Conservation (phyloP, 2,888 invertebrate genomes). For the Tachina lurida region DNA sequence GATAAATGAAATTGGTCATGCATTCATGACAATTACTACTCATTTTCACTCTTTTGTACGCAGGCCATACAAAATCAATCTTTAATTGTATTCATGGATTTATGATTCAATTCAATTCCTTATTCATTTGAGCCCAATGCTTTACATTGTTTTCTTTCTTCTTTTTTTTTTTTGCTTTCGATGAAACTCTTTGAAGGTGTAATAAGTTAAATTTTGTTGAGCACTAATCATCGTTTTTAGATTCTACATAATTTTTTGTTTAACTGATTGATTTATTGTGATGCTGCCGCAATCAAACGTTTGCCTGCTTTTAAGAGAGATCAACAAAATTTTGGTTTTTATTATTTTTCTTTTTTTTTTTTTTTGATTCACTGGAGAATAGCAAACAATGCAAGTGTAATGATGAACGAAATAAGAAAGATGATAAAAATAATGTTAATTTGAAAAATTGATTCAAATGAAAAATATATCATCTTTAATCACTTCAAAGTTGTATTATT, state of each 20-base stretch:
- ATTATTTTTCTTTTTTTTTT: not conserved
- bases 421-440: slow-evolving; percentile 9
- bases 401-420: slow-evolving; percentile 9
- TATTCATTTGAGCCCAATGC: slow-evolving; percentile 1
- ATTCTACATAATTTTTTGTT: slow-evolving; percentile 29
- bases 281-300: not conserved
- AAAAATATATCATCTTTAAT: slow-evolving; percentile 71
- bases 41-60: slow-evolving; percentile 62
- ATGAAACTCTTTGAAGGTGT: slow-evolving; percentile 36
- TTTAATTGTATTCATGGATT: slow-evolving; percentile 68
- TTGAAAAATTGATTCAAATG: slow-evolving; percentile 58
- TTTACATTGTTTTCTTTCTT: not conserved
- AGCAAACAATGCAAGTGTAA: slow-evolving; percentile 48
- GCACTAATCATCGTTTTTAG: slow-evolving; percentile 66
- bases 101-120: slow-evolving; percentile 37
- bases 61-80: slow-evolving; percentile 72
- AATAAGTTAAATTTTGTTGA: slow-evolving; percentile 67
- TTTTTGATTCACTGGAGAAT: not conserved
- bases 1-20: slow-evolving; percentile 66
- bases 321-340: slow-evolving; percentile 37
- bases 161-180: not conserved
- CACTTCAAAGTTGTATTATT: slow-evolving; percentile 27
- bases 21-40: slow-evolving; percentile 72
- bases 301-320: slow-evolving; percentile 34
- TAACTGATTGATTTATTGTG: slow-evolving; percentile 73